Base-by-base conservation (phyloP, 2,888 invertebrate genomes). In the Philereme vetulata region DNA sequence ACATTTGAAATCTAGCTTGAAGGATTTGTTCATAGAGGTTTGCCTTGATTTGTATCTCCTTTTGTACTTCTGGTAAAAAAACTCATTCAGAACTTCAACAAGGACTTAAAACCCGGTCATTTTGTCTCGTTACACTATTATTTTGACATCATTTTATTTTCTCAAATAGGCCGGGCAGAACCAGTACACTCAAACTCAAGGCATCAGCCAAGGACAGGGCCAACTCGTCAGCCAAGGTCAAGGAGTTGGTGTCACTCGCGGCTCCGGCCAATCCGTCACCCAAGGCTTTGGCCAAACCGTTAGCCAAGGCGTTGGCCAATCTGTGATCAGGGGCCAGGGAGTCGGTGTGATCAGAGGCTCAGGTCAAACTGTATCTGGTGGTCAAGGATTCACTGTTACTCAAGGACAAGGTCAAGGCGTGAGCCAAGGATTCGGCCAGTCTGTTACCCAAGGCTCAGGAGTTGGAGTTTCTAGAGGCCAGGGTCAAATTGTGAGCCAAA, bases 121-220 rank as follows among this genome's bases (percentile, higher is more conserved):
- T 21, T 21, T 21, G 21, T 21, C 21, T 21, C 21, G 21, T 21
- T 21, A 21, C 21, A 21, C 21, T 21, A 21, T 21, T 21, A 21
- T 21, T 21, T 21, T 21, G 21, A 21, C 21, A 21, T 21, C 21
- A 21, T 21, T 44, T 44, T 55, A 45, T 43, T 47, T 53, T 53
- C 11, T 7, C 9, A 6, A 47, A 60, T 66, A 71, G 71, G 67
- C 62, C 36, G 64, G 62, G 42, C 63, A 70, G 38, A 68, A 68
- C 8, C 66, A 72, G 49, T 71, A 55, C 66, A 60, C 72, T 0
- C 71, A 74, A 43, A 74, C 72, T 34, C 72, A 70, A 62, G 68
- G 65, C 47, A 52, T 74, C 0, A 62, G 46, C 33, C 73, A 72
- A 65, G 65, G 68, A 9, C 62, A 64, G 47, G 71, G 71, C 32